Evolutionary conservation across 2,113 vertebrate species (phyloP), one percentile per base, ranked within the genome.

Genomic region (Podarcis cretensis): DNA sequence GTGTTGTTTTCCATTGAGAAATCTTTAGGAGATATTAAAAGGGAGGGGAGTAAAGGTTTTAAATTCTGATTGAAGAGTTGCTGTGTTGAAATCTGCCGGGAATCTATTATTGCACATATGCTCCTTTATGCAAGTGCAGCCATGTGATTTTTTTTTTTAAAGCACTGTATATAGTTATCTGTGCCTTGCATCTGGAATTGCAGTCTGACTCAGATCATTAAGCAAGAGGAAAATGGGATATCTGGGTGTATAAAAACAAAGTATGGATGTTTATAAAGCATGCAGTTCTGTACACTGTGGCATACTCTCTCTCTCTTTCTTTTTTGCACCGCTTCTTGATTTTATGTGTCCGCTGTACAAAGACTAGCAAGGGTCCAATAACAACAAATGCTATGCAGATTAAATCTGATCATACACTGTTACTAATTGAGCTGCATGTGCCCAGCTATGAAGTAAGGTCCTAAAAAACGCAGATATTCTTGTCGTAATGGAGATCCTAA

Each of bases 321-420:
- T 20, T 63, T 90, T 90, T 84, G 18, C 57, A n/a, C 68, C 5
- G 74, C 37, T 4, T 89, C 37, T 90, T 43, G 83, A 25, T 88
- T 92, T 91, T 83, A 84, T 94, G 90, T 83, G 90, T 86, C 88
- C 89, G 63, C 71, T 89, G 81, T 76, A 54, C 91, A 81, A 76
- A 88, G 43, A 90, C 92, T 83, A 92, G 92, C 30, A 94, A 90
- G 84, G 80, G 59, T 91, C 90, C 92, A 93, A 94, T 94, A 93
- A 93, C 92, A 95, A 94, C 88, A 90, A 84, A 57, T 90, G 84
- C 92, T 92, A 89, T 87, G 92, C 48, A 94, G 93, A 95, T 94
- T 92, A 92, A 94, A 94, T 89, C 27, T 87, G 89, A 95, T 93
- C 94, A 95, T 94, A 90, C 84, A 84, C 76, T 91, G 92, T 40